A percentile compares a stretch with the other conserved stretches of the same genome.
Evolutionary conservation across 2,888 invertebrate genomes (phyloP).

Genomic region (Parnassius smintheus): DNA sequence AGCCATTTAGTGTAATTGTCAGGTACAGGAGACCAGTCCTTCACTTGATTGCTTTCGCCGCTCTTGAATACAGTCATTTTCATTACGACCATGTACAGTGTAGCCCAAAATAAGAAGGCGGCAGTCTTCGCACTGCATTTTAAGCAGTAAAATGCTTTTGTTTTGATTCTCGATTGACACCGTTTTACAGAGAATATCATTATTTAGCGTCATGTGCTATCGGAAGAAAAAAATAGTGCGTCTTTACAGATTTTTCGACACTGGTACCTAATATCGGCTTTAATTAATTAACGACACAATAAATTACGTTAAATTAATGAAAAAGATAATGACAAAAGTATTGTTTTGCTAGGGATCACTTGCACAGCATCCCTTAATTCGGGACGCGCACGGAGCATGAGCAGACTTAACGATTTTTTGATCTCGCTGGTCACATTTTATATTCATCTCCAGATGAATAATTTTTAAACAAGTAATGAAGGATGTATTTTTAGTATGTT

Average conservation of each 20-base stretch:
- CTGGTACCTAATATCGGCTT: neutral
- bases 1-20: slow-evolving; percentile 76
- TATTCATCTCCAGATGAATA: slow-evolving; percentile 38
- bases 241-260: slow-evolving; percentile 2
- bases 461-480: neutral
- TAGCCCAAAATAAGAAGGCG: slow-evolving; percentile 74
- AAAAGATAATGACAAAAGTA: slow-evolving; percentile 29
- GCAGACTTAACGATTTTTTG: slow-evolving; percentile 74
- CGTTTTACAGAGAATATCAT: slow-evolving; percentile 64
- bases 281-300: slow-evolving; percentile 5
- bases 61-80: slow-evolving; percentile 75
- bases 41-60: slow-evolving; percentile 52
- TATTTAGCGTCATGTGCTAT: slow-evolving; percentile 57
- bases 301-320: slow-evolving; percentile 24
- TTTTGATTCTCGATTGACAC: slow-evolving; percentile 55
- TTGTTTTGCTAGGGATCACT: slow-evolving; percentile 29
- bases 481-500: too few species aligned
- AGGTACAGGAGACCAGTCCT: slow-evolving; percentile 65
- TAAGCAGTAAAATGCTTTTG: slow-evolving; percentile 60
- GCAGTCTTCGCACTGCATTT: slow-evolving; percentile 72
- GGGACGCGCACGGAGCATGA: slow-evolving; percentile 65
- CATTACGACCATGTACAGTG: slow-evolving; percentile 71
- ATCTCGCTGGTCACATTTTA: slow-evolving; percentile 40
- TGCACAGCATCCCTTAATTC: slow-evolving; percentile 62
- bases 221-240: neutral